A percentile compares a stretch with the other conserved stretches of the same genome.
phyloP scores from a whole-genome alignment of 2,888 invertebrate genomes.

The Amaurobius ferox region DNA sequence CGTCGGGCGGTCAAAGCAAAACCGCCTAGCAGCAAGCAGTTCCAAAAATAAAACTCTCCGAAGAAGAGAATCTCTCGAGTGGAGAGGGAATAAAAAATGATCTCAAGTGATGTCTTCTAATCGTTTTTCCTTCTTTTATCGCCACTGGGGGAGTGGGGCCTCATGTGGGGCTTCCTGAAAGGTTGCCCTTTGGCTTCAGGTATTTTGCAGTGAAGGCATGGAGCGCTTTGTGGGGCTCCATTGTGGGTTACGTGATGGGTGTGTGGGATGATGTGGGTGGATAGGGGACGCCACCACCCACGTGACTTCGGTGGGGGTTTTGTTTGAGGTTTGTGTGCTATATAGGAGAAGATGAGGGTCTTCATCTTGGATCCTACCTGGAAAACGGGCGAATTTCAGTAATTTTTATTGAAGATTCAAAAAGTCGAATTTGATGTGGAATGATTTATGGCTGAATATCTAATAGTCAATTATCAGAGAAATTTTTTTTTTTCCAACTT shows the following conservation, averaged over 20 bases:
- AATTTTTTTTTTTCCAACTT: no score
- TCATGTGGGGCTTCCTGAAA: conserved; percentile 5
- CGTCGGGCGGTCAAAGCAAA: conserved; percentile 15
- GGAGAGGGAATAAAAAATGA: not conserved
- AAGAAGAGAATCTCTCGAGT: not conserved
- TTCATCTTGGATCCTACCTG: no score
- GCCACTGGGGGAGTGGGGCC: conserved; percentile 10
- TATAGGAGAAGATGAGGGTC: no score
- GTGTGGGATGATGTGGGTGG: conserved; percentile 22
- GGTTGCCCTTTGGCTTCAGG: conserved; percentile 22
- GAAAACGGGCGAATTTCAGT: no score
- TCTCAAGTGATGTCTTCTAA: not conserved
- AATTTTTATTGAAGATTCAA: no score
- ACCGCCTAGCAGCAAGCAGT: not conserved
- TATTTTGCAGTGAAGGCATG: not conserved
- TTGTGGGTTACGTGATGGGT: not conserved
- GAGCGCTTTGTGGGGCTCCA: not conserved
- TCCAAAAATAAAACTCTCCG: conserved; percentile 7
- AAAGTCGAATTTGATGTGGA: no score
- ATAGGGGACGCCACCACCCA: not conserved
- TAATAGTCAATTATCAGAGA: no score
- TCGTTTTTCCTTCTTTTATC: conserved; percentile 14
- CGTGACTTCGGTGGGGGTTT: not conserved
- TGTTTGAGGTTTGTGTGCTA: no score
- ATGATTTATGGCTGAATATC: no score